Conservation (phyloP, 2,797 vertebrate species). For the Centropyge bicolor region DNA sequence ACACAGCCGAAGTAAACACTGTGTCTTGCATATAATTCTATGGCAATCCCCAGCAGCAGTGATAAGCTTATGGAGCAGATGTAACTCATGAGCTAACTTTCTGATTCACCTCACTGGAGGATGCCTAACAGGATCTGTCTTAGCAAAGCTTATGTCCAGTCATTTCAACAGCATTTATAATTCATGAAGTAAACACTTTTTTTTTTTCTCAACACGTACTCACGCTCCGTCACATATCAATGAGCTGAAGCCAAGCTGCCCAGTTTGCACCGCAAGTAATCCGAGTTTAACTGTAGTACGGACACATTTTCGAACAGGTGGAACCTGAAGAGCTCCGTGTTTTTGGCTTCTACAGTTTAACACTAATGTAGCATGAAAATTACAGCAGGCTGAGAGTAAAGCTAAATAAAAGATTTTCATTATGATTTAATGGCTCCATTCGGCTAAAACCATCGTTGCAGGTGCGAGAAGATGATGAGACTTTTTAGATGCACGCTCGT, state of each 20-base stretch:
- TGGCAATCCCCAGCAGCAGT: constrained; percentile 58
- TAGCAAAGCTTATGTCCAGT: constrained; percentile 64
- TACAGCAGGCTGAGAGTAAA: constrained; percentile 27
- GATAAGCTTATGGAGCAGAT: constrained; percentile 68
- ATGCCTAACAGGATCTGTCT: constrained; percentile 67
- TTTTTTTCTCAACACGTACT: constrained; percentile 18
- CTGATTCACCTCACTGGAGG: constrained; percentile 67
- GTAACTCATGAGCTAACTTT: constrained; percentile 64
- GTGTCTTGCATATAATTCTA: constrained; percentile 66
- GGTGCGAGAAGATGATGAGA: constrained; percentile 30
- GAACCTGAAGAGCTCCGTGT: constrained; percentile 30
- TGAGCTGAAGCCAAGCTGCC: constrained; percentile 15
- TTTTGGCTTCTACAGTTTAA: constrained; percentile 32
- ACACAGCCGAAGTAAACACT: constrained; percentile 74
- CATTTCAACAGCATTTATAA: constrained; percentile 59
- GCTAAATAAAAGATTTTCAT: constrained; percentile 48
- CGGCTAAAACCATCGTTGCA: constrained; percentile 29
- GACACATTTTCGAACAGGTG: constrained; percentile 47
- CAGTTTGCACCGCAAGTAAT: constrained; percentile 47
- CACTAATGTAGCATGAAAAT: constrained; percentile 43
- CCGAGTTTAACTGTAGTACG: neutral
- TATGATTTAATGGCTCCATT: constrained; percentile 46
- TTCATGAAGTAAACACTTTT: constrained; percentile 61
- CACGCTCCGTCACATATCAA: constrained; percentile 41
- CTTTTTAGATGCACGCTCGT: constrained; percentile 19